Base-by-base conservation (phyloP, 2,888 invertebrate genomes). In the Acronicta leporina region DNA sequence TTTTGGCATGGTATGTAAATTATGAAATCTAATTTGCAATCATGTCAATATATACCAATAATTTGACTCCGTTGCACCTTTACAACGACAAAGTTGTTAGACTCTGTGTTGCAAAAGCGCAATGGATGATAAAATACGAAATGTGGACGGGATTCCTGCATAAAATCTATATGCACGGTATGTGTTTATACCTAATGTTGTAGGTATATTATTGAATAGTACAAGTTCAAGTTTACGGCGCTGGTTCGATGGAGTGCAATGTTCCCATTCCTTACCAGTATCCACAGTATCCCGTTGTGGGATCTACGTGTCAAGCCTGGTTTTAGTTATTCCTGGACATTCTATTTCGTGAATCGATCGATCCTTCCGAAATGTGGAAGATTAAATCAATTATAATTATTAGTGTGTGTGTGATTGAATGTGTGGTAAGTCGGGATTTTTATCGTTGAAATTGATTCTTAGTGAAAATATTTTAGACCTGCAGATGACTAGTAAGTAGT, bases 161-260 rank as follows among this genome's bases (percentile, higher is more conserved):
- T 57, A 44, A 41, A 38, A 54, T 49, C 41, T 52, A 44, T 16
- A 16, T 35, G 14, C 14, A 20, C 30, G n/a, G n/a, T n/a, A 25
- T 43, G 48, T 63, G 58, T 47, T 49, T 16, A 49, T 15, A 47
- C 42, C 20, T 20, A 13, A n/a, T n/a, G n/a, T n/a, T n/a, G n/a
- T n/a, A n/a, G n/a, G n/a, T 56, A 57, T 35, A 81, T 66, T 54
- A 76, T 48, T 71, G 78, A 79, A 78, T 79, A 68, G 75, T 79
- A 69, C 72, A 68, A 68, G 78, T 80, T 75, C 70, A 73, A 72
- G 80, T 77, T 77, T 61, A 66, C 62, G 58, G 45, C 55, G 74
- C 79, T 73, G 62, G 80, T 73, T 71, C 66, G 80, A 80, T 64
- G 63, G 53, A 69, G 92, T 84, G 87, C 91, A 92, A 87, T 76